phyloP scores from a whole-genome alignment of 2,113 vertebrate genomes.

The Equus quagga region DNA sequence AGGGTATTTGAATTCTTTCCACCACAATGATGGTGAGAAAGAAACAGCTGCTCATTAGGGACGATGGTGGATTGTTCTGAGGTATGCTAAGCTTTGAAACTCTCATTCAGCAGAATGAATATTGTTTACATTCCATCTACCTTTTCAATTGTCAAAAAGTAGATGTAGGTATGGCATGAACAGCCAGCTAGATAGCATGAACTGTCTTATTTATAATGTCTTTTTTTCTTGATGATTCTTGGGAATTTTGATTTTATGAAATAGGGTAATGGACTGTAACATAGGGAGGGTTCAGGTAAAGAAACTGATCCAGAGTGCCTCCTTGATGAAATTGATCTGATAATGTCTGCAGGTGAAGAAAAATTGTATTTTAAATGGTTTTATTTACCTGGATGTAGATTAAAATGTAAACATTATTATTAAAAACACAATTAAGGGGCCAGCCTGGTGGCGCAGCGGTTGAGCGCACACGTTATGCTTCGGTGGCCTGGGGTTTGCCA shows the following conservation, averaged over 20 bases:
- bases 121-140: background rate
- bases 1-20: background rate
- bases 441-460: too few relatives aligned
- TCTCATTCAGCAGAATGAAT: background rate
- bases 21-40: background rate
- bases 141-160: background rate
- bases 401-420: constrained; percentile 29
- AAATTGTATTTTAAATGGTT: background rate
- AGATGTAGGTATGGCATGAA: background rate
- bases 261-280: background rate
- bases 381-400: background rate
- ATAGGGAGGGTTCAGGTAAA: background rate
- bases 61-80: background rate
- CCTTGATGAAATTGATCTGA: background rate
- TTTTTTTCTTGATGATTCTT: background rate
- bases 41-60: background rate
- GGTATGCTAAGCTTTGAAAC: background rate
- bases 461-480: too few relatives aligned
- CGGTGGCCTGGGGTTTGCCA: too few relatives aligned
- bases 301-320: background rate
- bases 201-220: background rate
- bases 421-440: background rate
- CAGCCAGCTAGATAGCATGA: background rate
- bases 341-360: background rate
- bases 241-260: background rate